Evolutionary conservation across 2,797 vertebrate genomes (phyloP).

Genomic region (Pyrocephalus nanus): DNA sequence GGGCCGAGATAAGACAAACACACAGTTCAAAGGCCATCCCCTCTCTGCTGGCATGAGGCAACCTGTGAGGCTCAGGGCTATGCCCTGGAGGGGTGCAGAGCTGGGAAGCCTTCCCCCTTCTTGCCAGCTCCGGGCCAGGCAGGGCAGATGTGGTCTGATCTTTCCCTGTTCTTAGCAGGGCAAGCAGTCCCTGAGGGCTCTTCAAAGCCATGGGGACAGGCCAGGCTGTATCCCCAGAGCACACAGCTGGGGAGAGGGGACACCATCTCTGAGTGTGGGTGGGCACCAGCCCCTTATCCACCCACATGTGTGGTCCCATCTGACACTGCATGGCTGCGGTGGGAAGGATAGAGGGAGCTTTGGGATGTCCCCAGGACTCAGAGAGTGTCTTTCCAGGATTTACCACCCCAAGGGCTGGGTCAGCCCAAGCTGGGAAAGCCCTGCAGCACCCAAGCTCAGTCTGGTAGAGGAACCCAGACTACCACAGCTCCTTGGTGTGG

Average conservation of each 20-base stretch:
- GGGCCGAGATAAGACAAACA: neutral
- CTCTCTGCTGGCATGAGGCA: neutral
- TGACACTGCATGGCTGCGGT: fast-evolving
- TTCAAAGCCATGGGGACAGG: neutral
- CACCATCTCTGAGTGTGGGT: fast-evolving
- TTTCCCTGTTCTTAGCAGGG: neutral
- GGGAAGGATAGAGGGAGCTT: neutral
- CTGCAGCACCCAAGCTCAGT: neutral
- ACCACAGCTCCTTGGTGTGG: neutral
- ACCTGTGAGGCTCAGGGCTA: neutral
- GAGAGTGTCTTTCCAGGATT: neutral
- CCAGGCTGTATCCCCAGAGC: neutral
- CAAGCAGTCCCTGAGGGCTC: neutral
- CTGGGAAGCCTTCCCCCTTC: neutral
- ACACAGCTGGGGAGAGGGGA: neutral
- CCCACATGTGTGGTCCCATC: fast-evolving
- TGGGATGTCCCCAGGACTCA: neutral
- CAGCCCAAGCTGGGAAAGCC: neutral
- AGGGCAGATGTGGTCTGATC: neutral
- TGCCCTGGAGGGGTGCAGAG: neutral
- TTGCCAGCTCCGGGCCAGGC: neutral
- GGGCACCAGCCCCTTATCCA: fast-evolving
- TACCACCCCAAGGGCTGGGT: neutral
- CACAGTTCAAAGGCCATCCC: neutral
- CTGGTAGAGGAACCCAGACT: neutral